Base-by-base conservation (phyloP, 2,113 vertebrate species). In the Crocuta crocuta region DNA sequence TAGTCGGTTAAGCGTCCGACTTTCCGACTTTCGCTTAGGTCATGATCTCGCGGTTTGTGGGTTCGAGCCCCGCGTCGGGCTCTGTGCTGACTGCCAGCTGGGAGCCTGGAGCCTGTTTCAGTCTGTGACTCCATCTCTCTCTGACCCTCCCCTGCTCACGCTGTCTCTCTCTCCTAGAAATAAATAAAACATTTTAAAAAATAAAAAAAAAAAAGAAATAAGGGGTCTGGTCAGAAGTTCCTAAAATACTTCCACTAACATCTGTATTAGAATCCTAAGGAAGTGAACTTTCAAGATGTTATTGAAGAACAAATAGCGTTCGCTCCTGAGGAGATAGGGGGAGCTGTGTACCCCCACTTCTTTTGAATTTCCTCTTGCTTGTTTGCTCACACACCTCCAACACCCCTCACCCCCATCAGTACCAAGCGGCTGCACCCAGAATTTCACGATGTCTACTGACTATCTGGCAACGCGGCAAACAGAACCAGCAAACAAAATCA, bases 161-260 rank as follows among this genome's bases (percentile, higher is more conserved):
- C 35, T 35, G 35, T 35, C 35, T 35, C 35, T 35, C 35, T 35
- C 35, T 35, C 35, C 35, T 35, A 35, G 35, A 35, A 35, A 35
- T 35, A 35, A 35, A 35, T 35, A 35, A 35, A 35, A 35, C 35
- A 35, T 35, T 35, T 35, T 2, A 35, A 35, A 35, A 35, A 35
- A 35, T 35, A 35, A 35, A 35, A 35, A 35, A 35, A 35, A 35
- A 35, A 35, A 35, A 89, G 81, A 82, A 90, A 79, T 74, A 94
- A 7, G 17, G 53, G 53, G 89, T 81, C 91, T 39, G 28, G 45
- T 66, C 71, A 35, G 48, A 91, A 93, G 68, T 79, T 61, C 43
- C n/a, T 96, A 45, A 94, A 97, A 86, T 71, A 88, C 16, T 95
- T 74, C 39, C 68, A 33, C 23, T 68, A 73, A 86, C 31, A 79